These are phyloP conservation scores for Andrena minutula DNA, from an alignment of 2,888 invertebrate genomes.

Conservation along the genomic window DNA sequence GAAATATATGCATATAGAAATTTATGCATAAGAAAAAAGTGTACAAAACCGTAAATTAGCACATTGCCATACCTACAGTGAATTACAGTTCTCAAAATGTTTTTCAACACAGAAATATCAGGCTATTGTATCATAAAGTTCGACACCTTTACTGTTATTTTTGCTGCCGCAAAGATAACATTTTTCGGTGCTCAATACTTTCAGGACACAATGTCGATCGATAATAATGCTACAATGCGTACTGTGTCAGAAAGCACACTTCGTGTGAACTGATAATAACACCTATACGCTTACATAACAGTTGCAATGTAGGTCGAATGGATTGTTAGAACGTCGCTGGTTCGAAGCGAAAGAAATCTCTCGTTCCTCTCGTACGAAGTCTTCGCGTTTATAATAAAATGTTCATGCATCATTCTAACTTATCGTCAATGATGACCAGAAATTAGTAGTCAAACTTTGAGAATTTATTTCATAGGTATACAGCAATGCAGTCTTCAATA, in stretches of 20 bases:
- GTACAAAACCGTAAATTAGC: no score
- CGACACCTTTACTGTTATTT: not conserved
- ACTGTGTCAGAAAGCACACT: constrained; percentile 25
- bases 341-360: constrained; percentile 32
- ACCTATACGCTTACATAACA: constrained; percentile 36
- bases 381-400: constrained; percentile 11
- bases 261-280: constrained; percentile 34
- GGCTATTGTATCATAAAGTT: not conserved
- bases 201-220: constrained; percentile 4
- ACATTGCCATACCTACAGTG: no score
- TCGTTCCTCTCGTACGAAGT: constrained; percentile 11
- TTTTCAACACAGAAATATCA: not conserved
- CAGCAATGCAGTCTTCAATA: no score
- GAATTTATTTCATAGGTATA: not conserved
- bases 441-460: not conserved
- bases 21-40: no score
- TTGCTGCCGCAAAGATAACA: not conserved
- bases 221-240: constrained; percentile 11
- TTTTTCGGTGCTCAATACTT: constrained; percentile 3
- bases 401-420: not conserved
- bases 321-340: constrained; percentile 42
- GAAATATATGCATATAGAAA: no score
- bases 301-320: constrained; percentile 30
- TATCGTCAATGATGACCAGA: not conserved
- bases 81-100: not conserved